These are phyloP conservation scores for Chesias legatella DNA, from an alignment of 2,888 invertebrate genomes.

Conservation along the genomic window DNA sequence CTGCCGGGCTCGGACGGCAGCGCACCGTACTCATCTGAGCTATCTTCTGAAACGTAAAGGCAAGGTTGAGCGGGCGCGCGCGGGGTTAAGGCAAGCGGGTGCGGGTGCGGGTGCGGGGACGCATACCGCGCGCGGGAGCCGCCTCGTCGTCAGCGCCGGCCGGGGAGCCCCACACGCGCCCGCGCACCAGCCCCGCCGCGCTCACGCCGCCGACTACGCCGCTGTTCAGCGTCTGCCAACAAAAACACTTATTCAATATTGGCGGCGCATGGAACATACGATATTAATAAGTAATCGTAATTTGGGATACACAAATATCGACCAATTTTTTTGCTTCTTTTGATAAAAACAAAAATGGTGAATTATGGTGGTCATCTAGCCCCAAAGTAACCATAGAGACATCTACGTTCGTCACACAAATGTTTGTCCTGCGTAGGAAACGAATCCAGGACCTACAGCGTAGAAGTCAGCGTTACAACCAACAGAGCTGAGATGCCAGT, in stretches of 20 bases:
- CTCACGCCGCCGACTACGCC: constrained; percentile 43
- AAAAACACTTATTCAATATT: constrained; percentile 8
- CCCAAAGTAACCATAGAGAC: no score
- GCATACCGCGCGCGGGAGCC: constrained; percentile 69
- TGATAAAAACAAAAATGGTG: no score
- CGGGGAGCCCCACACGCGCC: constrained; percentile 73
- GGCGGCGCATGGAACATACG: no score
- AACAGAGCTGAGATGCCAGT: no score
- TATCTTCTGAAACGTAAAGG: constrained; percentile 74
- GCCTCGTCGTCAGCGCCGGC: constrained; percentile 70
- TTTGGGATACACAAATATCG: no score
- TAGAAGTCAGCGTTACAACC: no score
- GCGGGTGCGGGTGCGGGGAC: constrained; percentile 30
- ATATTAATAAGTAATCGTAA: no score
- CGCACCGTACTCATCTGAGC: constrained; percentile 73
- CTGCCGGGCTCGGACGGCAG: constrained; percentile 56
- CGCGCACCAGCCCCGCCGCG: constrained; percentile 58
- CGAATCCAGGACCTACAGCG: no score
- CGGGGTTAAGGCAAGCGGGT: constrained; percentile 28
- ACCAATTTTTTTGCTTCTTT: no score
- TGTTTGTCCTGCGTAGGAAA: no score
- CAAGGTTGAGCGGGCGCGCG: constrained; percentile 12
- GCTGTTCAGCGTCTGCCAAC: constrained; percentile 37
- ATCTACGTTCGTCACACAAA: no score
- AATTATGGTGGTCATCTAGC: no score